Evolutionary conservation across 2,113 vertebrate genomes (phyloP).

Genomic region (Dicentrarchus labrax): DNA sequence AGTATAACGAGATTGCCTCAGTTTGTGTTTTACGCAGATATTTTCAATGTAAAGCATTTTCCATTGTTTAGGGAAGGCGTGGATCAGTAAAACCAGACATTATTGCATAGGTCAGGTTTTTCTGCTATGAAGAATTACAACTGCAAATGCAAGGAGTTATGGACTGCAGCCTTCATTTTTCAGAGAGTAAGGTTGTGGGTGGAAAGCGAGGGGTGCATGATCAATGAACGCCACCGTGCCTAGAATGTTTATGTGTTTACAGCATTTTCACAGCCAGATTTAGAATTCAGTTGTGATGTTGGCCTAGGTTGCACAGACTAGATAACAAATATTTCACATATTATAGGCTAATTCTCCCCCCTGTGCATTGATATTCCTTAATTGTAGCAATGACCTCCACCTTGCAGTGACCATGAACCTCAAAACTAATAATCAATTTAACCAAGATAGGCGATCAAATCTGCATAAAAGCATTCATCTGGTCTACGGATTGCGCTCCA

Average conservation of each 20-base stretch:
- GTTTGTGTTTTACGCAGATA: background rate
- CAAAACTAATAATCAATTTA: background rate
- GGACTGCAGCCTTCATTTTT: slow-evolving; percentile 14
- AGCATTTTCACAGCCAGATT: background rate
- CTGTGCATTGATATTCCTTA: background rate
- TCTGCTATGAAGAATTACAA: background rate
- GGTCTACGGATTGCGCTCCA: background rate
- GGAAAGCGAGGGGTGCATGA: background rate
- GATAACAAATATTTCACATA: background rate
- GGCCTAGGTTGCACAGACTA: no score
- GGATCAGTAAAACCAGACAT: background rate
- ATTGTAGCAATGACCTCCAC: background rate
- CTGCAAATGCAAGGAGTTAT: background rate
- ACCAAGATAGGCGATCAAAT: background rate
- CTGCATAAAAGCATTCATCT: background rate
- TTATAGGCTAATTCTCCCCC: no score
- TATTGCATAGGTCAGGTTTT: background rate
- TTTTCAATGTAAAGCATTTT: background rate
- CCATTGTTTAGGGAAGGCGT: background rate
- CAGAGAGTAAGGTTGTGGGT: slow-evolving; percentile 10
- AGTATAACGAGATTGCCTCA: background rate
- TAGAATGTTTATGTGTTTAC: background rate
- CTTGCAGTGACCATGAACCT: background rate
- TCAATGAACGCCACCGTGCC: background rate
- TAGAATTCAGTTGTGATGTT: background rate